A percentile compares a stretch with the other conserved stretches of the same genome.
phyloP scores from a whole-genome alignment of 2,888 invertebrate species.

The Apodemia mormo region DNA sequence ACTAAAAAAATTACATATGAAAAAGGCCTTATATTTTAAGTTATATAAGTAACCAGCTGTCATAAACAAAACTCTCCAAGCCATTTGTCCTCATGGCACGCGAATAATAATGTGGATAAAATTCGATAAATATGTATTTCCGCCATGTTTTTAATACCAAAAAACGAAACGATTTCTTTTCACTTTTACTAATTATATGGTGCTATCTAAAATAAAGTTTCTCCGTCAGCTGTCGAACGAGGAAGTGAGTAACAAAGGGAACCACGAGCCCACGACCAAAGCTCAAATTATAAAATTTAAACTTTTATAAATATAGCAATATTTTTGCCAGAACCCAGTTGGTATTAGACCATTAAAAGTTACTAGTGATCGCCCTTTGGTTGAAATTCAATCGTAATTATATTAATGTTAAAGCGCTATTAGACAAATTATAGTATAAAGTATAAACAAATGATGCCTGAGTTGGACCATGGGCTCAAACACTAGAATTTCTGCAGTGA shows the following conservation, averaged over 20 bases:
- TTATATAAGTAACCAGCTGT: constrained; percentile 17
- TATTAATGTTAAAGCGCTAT: no score
- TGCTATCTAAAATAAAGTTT: constrained; percentile 59
- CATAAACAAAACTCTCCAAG: constrained; percentile 11
- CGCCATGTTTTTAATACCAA: constrained; percentile 43
- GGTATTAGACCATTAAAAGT: no score
- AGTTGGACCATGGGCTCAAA: no score
- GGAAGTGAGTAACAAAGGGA: constrained; percentile 63
- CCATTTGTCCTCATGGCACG: constrained; percentile 37
- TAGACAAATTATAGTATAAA: no score
- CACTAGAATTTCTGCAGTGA: no score
- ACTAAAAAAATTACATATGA: not conserved
- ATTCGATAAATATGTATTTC: constrained; percentile 21
- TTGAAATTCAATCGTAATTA: no score
- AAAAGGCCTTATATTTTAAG: not conserved
- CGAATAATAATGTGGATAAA: constrained; percentile 34
- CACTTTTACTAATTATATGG: constrained; percentile 69
- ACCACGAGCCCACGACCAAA: constrained; percentile 35
- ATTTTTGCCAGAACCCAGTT: not conserved
- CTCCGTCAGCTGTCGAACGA: constrained; percentile 68
- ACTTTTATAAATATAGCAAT: not conserved
- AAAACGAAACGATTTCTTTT: constrained; percentile 57
- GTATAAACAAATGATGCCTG: no score
- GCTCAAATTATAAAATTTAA: not conserved
- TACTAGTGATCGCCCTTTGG: no score